These are phyloP conservation scores for Drosophila picticornis DNA, from an alignment of 2,888 invertebrate genomes.

Conservation along the genomic window DNA sequence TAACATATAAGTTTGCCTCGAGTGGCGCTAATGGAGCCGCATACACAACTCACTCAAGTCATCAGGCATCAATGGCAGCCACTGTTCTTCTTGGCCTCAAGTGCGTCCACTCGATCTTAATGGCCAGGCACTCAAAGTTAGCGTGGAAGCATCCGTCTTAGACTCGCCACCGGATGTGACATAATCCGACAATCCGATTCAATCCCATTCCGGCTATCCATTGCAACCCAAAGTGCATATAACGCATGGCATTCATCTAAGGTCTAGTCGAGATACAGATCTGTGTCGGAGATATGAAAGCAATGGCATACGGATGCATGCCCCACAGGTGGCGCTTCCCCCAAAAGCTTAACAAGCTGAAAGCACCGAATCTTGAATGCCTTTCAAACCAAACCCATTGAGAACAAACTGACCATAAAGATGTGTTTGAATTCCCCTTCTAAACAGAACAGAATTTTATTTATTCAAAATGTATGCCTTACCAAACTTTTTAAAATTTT, in stretches of 20 bases:
- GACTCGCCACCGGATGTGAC: slow-evolving; percentile 70
- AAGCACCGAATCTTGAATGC: slow-evolving; percentile 32
- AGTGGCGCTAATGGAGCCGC: slow-evolving; percentile 65
- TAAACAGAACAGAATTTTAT: not conserved
- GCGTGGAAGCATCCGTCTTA: slow-evolving; percentile 39
- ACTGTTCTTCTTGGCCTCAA: slow-evolving; percentile 50
- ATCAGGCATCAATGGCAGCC: slow-evolving; percentile 47
- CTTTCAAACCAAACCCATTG: not conserved
- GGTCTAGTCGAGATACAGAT: slow-evolving; percentile 55
- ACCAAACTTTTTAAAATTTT: not conserved
- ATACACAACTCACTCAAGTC: slow-evolving; percentile 18
- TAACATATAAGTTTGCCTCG: slow-evolving; percentile 29
- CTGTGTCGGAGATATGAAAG: slow-evolving; percentile 77
- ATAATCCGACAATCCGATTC: slow-evolving; percentile 56
- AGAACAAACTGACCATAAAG: not conserved
- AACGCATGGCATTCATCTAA: slow-evolving; percentile 69
- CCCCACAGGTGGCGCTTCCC: slow-evolving; percentile 74
- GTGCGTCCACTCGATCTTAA: slow-evolving; percentile 50
- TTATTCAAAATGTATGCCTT: not conserved
- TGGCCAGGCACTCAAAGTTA: slow-evolving; percentile 56
- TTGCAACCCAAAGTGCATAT: slow-evolving; percentile 57
- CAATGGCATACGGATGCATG: slow-evolving; percentile 17
- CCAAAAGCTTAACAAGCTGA: slow-evolving; percentile 1
- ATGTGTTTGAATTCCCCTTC: not conserved
- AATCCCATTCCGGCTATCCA: slow-evolving; percentile 15